These are phyloP conservation scores for Thalassoma bifasciatum DNA, from an alignment of 2,113 vertebrate genomes.

Conservation along the genomic window DNA sequence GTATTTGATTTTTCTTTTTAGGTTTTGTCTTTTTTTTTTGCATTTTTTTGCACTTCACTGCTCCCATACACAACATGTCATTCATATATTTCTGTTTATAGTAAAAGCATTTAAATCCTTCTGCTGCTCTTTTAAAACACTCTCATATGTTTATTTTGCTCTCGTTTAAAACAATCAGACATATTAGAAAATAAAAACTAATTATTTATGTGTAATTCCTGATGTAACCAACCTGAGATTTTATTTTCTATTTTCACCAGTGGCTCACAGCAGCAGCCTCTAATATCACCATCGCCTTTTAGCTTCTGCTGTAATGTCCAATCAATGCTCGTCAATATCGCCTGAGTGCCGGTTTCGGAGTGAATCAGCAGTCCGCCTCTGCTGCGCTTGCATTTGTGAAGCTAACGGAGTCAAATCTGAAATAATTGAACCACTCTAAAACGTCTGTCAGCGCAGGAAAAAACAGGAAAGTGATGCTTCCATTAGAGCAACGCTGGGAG, in stretches of 20 bases:
- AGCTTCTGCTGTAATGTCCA: slow-evolving; percentile 23
- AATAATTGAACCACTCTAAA: slow-evolving; percentile 29
- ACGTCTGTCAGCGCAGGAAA: slow-evolving; percentile 2
- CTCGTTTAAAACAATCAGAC: too few relatives aligned
- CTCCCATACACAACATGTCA: too few relatives aligned
- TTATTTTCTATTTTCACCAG: slow-evolving; percentile 5
- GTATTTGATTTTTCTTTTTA: too few relatives aligned
- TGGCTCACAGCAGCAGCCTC: neutral
- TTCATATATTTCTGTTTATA: too few relatives aligned
- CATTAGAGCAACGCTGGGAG: neutral
- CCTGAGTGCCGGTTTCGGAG: slow-evolving; percentile 28
- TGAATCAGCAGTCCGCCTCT: slow-evolving; percentile 50
- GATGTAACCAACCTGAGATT: neutral
- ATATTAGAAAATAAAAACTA: too few relatives aligned
- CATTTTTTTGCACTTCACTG: too few relatives aligned
- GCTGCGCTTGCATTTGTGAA: slow-evolving; percentile 43
- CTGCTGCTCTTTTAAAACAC: too few relatives aligned
- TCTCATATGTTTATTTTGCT: too few relatives aligned
- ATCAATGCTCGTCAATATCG: slow-evolving; percentile 58
- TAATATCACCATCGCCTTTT: slow-evolving; percentile 25
- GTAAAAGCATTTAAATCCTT: too few relatives aligned
- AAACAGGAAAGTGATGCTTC: slow-evolving; percentile 16
- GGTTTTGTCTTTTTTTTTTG: too few relatives aligned
- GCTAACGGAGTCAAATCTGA: slow-evolving; percentile 47
- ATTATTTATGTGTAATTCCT: neutral